phyloP scores from a whole-genome alignment of 2,113 vertebrate species.

The Pseudonaja textilis region DNA sequence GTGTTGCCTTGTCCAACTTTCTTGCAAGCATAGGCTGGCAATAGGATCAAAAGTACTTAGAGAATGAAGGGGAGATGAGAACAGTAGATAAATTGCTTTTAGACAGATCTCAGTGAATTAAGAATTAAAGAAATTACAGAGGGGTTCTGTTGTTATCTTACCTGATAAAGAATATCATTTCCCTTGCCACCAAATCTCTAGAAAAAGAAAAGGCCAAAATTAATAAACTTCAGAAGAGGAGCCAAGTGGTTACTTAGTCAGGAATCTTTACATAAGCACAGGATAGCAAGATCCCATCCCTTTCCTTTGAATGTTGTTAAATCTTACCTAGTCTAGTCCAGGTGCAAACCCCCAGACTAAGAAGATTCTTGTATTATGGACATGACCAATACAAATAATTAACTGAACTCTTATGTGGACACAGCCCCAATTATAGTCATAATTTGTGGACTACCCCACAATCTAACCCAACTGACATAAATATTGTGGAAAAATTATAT shows the following conservation, averaged over 20 bases:
- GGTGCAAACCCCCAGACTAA: neutral
- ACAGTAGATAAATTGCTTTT: neutral
- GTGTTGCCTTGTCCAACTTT: neutral
- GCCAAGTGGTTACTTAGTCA: neutral
- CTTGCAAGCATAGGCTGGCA: neutral
- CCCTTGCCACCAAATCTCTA: constrained; percentile 76
- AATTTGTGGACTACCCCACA: neutral
- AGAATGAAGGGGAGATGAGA: neutral
- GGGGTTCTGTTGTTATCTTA: constrained; percentile 43
- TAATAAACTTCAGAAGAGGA: constrained; percentile 2
- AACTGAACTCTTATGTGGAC: neutral
- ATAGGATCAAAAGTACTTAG: neutral
- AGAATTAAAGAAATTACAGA: neutral
- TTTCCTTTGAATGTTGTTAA: neutral
- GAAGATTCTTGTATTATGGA: neutral
- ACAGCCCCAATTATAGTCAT: neutral
- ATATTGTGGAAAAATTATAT: neutral
- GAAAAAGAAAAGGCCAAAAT: neutral
- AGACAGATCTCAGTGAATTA: neutral
- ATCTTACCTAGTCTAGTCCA: neutral
- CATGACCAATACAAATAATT: neutral
- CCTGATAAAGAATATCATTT: constrained; percentile 77
- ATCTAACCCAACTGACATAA: neutral
- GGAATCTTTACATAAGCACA: neutral
- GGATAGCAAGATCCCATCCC: neutral